Percentiles rank a stretch among this genome's conserved stretches.
These are phyloP conservation scores for Hozukius guyotensis DNA, from an alignment of 2,797 vertebrate species.

Conservation along the genomic window DNA sequence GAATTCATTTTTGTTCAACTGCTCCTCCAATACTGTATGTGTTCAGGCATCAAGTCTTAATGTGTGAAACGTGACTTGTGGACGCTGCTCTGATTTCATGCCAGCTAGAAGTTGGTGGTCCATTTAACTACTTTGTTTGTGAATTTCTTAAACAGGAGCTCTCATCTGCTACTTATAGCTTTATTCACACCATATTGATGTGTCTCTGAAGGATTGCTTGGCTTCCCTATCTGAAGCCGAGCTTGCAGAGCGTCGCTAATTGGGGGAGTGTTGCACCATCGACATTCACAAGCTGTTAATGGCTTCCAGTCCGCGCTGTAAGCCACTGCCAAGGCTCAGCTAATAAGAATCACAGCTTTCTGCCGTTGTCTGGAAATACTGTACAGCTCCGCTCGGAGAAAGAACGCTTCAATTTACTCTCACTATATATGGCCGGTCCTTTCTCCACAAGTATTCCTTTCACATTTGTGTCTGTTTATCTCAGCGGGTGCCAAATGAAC, in stretches of 20 bases:
- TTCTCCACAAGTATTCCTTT: slow-evolving; percentile 18
- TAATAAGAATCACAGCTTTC: slow-evolving; percentile 43
- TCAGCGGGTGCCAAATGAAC: slow-evolving; percentile 42
- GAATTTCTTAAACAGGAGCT: slow-evolving; percentile 28
- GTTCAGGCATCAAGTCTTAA: background rate
- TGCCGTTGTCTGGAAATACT: slow-evolving; percentile 24
- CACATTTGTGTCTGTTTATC: slow-evolving; percentile 42
- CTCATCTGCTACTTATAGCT: slow-evolving; percentile 41
- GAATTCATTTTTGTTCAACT: background rate
- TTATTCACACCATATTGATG: slow-evolving; percentile 42
- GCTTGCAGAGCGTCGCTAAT: slow-evolving; percentile 61
- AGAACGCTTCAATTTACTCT: background rate
- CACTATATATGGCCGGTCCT: background rate
- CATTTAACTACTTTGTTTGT: slow-evolving; percentile 32
- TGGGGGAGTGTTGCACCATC: slow-evolving; percentile 63
- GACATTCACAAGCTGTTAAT: slow-evolving; percentile 80
- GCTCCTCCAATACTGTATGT: background rate
- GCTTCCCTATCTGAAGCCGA: slow-evolving; percentile 43
- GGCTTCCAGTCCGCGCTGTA: slow-evolving; percentile 65
- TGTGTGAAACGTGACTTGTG: background rate
- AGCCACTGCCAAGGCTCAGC: slow-evolving; percentile 45
- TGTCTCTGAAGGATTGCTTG: slow-evolving; percentile 58
- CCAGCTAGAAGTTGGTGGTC: slow-evolving; percentile 23
- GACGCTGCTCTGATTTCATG: background rate
- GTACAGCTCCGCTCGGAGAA: background rate